Evolutionary conservation across 1,140 invertebrate species (phyloP), one percentile per base, ranked within the genome.

Genomic region (Cataglyphis hispanica): DNA sequence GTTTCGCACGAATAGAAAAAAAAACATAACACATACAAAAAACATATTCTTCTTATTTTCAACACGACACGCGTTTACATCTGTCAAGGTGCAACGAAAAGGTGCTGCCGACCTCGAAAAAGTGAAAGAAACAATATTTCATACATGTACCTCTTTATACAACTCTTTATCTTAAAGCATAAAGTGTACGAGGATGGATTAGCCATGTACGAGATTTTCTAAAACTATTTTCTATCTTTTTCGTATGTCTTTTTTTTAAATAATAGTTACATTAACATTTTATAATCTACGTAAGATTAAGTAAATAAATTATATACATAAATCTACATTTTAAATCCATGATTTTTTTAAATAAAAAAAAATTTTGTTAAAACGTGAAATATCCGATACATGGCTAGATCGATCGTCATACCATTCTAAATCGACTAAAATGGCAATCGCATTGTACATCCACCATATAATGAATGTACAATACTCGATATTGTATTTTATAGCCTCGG

Each of bases 31-130:
- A 78, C 40, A 67, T 27, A 58, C 27, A 40, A 0, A 40, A 43
- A 46, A 58, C 27, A 27, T n/a, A n/a, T 67, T 46, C 34, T 75
- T 50, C 50, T 83, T 50, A 16, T 81, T 87, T 86, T 19, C 63
- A 16, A 87, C 60, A 72, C 50, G 19, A 53, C 13, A 61, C 11
- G 67, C 22, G 56, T 13, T 63, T 34, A 84, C n/a, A 31, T 56
- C 76, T 72, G 66, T 78, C 81, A 88, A 89, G 53, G 53, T 88
- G 86, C 83, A 88, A 89, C 87, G 75, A 86, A 85, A 63, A 22
- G 69, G 66, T 75, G 81, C 86, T 87, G 81, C 63, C 63, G 72
- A 83, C 46, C 72, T 77, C 60, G 46, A 46, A 84, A 43, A 31
- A 46, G 34, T 25, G 31, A 72, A 63, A 27, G 10, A 50, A 46